Base-by-base conservation (phyloP, 2,888 invertebrate genomes). In the Watsonalla cultraria region DNA sequence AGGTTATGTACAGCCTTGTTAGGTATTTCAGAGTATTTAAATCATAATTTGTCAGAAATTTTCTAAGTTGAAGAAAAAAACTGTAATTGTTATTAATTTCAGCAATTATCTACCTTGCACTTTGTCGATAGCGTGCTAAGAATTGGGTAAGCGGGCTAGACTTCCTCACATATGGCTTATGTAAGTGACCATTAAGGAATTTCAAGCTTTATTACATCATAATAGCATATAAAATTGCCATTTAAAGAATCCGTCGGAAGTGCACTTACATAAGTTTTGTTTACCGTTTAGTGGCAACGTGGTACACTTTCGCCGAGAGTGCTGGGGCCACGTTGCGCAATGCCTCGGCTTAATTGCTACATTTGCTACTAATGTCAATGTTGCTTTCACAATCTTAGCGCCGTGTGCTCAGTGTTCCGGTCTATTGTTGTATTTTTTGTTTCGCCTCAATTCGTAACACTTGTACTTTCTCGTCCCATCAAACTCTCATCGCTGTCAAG, bases 181-280 rank as follows among this genome's bases (percentile, higher is more conserved):
- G 34, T 58, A 60, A 62, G 64, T 60, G 65, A 62, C 64, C 65
- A 70, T 66, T 63, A 62, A 62, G 54, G 59, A 58, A 54, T 61
- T 54, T 54, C 58, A 54, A 47, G 55, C 54, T 35, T 51, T 53
- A 58, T 70, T 69, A 63, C 66, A 60, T 72, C 63, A 78, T 58
- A 54, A 42, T 42, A 62, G 59, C 67, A 54, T 53, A 58, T 55
- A 60, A 60, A 66, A 66, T 66, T 54, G 57, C 61, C 64, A 66
- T 70, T 64, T 59, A 59, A 60, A 61, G 62, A 60, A 74, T 71
- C 68, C 65, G 64, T 71, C 76, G 80, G 80, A 83, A 80, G 80
- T 80, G 71, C 66, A 72, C 73, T 89, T 88, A 84, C 74, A 72
- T 86, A 88, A 89, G 78, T 74, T 80, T 81, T 88, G 81, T 87